Base-by-base conservation (phyloP, 1,140 invertebrate species). In the Sitodiplosis mosellana region DNA sequence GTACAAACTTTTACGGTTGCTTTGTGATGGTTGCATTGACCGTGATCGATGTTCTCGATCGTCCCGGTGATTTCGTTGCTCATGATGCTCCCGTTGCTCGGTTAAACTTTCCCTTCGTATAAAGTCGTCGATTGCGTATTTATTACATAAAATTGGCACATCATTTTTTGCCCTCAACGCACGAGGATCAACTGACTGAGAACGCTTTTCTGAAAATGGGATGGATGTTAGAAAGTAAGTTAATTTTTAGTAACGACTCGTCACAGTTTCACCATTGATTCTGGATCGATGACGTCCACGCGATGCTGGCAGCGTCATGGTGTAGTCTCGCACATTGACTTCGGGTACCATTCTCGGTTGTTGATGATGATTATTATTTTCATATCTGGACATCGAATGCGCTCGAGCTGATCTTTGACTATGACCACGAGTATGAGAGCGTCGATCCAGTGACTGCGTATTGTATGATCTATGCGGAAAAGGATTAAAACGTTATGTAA, bases 71-170 rank as follows among this genome's bases (percentile, higher is more conserved):
- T 49, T 36, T 48, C 33, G 49, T 50, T 33, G 45, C 38, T 11
- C 42, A 11, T 10, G 45, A 14, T 40, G 46, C 42, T 22, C 18
- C 38, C 44, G 10, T 20, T 10, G 2, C 40, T 21, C 1, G 45
- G 17, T 19, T 27, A 20, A 18, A 33, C 33, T 40, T 53, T 18
- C 14, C 19, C 18, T 12, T 18, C 42, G 49, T 48, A 74, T 75
- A 7, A 73, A 64, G 44, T 72, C 69, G 33, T 78, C 75, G 38
- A 80, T 56, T 0, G 77, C 80, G 56, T 83, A 83, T 54, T 73
- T 77, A 54, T 83, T 83, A 55, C 74, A 80, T 19, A 80, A 65
- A n/a, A 82, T 75, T 20, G 59, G 54, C 4, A 51, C 53, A 1
- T 57, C 54, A 17, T n/a, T n/a, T n/a, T n/a, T n/a, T n/a, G n/a